phyloP scores from a whole-genome alignment of 1,140 invertebrate genomes.

The Orussus abietinus region DNA sequence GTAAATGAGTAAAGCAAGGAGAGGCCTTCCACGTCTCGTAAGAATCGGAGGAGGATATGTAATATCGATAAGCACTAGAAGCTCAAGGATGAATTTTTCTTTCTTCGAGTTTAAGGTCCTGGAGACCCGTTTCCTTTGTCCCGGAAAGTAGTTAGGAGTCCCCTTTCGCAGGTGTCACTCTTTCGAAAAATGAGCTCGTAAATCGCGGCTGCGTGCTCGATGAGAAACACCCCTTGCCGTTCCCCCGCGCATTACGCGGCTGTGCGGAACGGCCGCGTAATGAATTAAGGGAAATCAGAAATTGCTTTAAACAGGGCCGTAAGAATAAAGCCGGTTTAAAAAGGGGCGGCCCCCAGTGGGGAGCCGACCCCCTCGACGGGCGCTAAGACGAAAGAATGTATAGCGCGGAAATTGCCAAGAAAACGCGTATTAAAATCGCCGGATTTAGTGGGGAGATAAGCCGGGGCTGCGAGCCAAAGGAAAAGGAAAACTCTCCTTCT shows the following conservation, averaged over 20 bases:
- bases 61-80: too few species aligned
- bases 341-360: constrained; percentile 16
- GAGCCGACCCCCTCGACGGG: constrained; percentile 11
- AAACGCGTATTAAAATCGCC: constrained; percentile 53
- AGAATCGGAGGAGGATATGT: too few species aligned
- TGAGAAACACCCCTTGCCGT: too few species aligned
- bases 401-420: constrained; percentile 49
- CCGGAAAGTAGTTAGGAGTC: too few species aligned
- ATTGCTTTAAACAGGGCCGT: constrained; percentile 51
- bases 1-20: too few species aligned
- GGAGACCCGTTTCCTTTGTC: too few species aligned
- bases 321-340: constrained; percentile 49
- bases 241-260: constrained; percentile 43
- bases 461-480: constrained; percentile 24
- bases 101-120: too few species aligned
- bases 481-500: constrained; percentile 49
- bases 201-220: too few species aligned
- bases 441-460: constrained; percentile 52
- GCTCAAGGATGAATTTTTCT: too few species aligned
- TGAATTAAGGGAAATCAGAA: constrained; percentile 55
- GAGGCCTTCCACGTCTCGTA: too few species aligned
- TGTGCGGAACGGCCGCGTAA: constrained; percentile 43
- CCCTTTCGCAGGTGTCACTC: too few species aligned
- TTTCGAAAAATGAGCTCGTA: too few species aligned
- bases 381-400: constrained; percentile 44